phyloP scores from a whole-genome alignment of 2,888 invertebrate species.

The Isotomurus palustris region DNA sequence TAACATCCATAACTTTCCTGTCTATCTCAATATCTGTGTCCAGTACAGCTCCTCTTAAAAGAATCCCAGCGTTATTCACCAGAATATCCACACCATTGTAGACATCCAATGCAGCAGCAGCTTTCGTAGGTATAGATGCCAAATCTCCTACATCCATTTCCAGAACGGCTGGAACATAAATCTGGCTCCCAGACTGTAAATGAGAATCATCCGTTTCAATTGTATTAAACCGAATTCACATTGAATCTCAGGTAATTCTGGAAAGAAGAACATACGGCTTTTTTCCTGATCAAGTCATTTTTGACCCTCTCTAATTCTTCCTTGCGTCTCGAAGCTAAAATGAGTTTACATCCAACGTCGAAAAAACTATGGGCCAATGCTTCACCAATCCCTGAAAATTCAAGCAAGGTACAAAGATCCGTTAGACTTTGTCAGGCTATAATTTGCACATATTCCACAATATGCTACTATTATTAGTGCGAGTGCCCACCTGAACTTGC shows the following conservation, averaged over 20 bases:
- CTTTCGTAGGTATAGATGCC: conserved; percentile 60
- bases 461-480: neutral
- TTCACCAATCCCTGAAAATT: conserved; percentile 73
- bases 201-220: too few species aligned
- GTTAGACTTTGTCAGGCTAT: neutral
- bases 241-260: neutral
- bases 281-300: conserved; percentile 62
- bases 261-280: conserved; percentile 60
- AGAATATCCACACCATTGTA: conserved; percentile 79
- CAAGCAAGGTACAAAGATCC: neutral
- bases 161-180: conserved; percentile 68
- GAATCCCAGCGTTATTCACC: conserved; percentile 88
- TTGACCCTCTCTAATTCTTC: conserved; percentile 77
- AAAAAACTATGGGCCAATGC: conserved; percentile 82
- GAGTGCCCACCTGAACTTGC: conserved; percentile 64
- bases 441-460: neutral
- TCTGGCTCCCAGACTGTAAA: conserved; percentile 56
- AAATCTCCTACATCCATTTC: conserved; percentile 71
- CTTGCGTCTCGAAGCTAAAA: conserved; percentile 74
- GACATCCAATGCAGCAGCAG: conserved; percentile 62
- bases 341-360: conserved; percentile 74
- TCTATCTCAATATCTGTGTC: conserved; percentile 77
- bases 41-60: conserved; percentile 68
- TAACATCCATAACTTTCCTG: conserved; percentile 81
- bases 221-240: too few species aligned